Percentiles rank a stretch among this genome's conserved stretches.
phyloP scores from a whole-genome alignment of 2,888 invertebrate species.

The Thumatha senex region DNA sequence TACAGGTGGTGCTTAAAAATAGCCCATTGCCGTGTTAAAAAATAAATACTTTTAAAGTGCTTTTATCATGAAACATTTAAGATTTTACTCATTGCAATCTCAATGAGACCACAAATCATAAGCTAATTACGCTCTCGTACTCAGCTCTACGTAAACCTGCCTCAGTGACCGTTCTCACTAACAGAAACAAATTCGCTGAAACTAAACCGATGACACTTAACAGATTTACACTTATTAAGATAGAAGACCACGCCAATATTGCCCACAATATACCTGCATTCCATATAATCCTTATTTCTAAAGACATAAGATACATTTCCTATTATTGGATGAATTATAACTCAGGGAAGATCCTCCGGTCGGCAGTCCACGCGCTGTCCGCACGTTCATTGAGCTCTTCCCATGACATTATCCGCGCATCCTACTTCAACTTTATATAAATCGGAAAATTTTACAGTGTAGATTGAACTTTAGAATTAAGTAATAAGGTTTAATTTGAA shows the following conservation, averaged over 20 bases:
- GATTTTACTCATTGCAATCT: neutral
- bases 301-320: slow-evolving; percentile 47
- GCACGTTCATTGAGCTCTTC: slow-evolving; percentile 82
- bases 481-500: slow-evolving; percentile 15
- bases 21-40: too few relatives aligned
- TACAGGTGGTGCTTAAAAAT: too few relatives aligned
- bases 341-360: slow-evolving; percentile 62
- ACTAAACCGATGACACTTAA: slow-evolving; percentile 49
- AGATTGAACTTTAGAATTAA: slow-evolving; percentile 18
- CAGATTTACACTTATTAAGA: slow-evolving; percentile 67
- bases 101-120: slow-evolving; percentile 26
- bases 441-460: slow-evolving; percentile 12
- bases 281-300: slow-evolving; percentile 37
- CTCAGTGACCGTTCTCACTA: slow-evolving; percentile 32
- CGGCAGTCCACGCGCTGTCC: slow-evolving; percentile 80
- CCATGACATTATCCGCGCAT: slow-evolving; percentile 78
- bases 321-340: slow-evolving; percentile 49
- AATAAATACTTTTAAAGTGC: too few relatives aligned
- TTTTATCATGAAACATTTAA: neutral
- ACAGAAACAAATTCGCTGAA: slow-evolving; percentile 46
- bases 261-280: slow-evolving; percentile 39
- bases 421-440: slow-evolving; percentile 45
- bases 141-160: slow-evolving; percentile 29
- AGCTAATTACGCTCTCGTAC: neutral
- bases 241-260: slow-evolving; percentile 49